These are phyloP conservation scores for Temnothorax curvispinosus DNA, from an alignment of 1,140 invertebrate species.

Conservation along the genomic window DNA sequence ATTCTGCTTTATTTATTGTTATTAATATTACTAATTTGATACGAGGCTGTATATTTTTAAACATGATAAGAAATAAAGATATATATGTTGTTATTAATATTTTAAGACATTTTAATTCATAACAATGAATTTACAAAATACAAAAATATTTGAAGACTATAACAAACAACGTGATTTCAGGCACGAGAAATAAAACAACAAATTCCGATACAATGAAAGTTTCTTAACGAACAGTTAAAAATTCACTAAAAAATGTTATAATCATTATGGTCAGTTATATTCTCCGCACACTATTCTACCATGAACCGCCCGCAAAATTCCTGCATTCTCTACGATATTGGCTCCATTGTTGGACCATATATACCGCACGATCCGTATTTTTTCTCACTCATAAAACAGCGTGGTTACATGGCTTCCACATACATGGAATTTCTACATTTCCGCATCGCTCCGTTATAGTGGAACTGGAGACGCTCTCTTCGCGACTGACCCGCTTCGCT, in stretches of 20 bases:
- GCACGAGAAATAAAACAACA: not conserved
- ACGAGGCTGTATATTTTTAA: no score
- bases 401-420: not conserved
- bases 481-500: conserved; percentile 58
- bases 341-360: conserved; percentile 54
- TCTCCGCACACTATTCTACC: not conserved
- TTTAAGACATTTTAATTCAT: not conserved
- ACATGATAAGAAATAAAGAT: not conserved
- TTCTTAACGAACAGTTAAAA: not conserved
- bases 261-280: conserved; percentile 38
- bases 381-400: not conserved
- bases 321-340: conserved; percentile 66
- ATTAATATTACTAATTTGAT: not conserved
- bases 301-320: conserved; percentile 37
- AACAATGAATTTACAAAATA: not conserved
- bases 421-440: conserved; percentile 47
- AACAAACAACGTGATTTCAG: not conserved
- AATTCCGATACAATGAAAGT: not conserved
- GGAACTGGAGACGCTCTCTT: conserved; percentile 11
- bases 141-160: not conserved
- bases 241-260: not conserved
- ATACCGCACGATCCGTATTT: conserved; percentile 6
- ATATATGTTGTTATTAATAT: not conserved
- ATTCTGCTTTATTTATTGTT: not conserved
- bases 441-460: not conserved